Percentiles rank a stretch among this genome's conserved stretches.
Evolutionary conservation across 2,888 invertebrate species (phyloP).

Genomic region (Bedellia somnulentella): DNA sequence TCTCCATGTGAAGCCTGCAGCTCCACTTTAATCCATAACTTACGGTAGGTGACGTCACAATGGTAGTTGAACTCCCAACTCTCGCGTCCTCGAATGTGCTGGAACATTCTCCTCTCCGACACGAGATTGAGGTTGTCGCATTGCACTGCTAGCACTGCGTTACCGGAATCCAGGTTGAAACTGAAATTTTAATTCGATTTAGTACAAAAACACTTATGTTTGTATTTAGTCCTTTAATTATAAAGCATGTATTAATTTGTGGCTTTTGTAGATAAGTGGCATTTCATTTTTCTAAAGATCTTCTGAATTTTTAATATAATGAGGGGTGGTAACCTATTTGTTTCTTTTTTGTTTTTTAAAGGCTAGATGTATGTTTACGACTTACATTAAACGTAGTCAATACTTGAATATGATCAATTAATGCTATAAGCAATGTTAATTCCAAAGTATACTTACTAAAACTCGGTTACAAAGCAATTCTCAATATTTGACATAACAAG

Average conservation of each 20-base stretch:
- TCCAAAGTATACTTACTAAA: conserved; percentile 27
- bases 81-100: conserved; percentile 23
- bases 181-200: conserved; percentile 13
- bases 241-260: neutral
- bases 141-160: conserved; percentile 21
- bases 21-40: conserved; percentile 13
- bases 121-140: conserved; percentile 24
- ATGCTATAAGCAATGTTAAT: too few species aligned
- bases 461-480: conserved; percentile 27
- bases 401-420: too few species aligned
- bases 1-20: neutral
- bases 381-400: too few species aligned
- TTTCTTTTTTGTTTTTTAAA: too few species aligned
- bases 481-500: conserved; percentile 25
- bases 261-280: too few species aligned
- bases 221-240: neutral
- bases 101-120: conserved; percentile 24
- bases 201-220: neutral
- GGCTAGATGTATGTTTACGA: too few species aligned
- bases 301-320: too few species aligned
- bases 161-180: conserved; percentile 17
- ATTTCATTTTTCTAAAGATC: too few species aligned
- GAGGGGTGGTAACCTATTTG: too few species aligned
- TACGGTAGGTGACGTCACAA: conserved; percentile 27
- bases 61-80: conserved; percentile 20